Evolutionary conservation across 2,113 vertebrate species (phyloP), one percentile per base, ranked within the genome.

Genomic region (Pimephales promelas): DNA sequence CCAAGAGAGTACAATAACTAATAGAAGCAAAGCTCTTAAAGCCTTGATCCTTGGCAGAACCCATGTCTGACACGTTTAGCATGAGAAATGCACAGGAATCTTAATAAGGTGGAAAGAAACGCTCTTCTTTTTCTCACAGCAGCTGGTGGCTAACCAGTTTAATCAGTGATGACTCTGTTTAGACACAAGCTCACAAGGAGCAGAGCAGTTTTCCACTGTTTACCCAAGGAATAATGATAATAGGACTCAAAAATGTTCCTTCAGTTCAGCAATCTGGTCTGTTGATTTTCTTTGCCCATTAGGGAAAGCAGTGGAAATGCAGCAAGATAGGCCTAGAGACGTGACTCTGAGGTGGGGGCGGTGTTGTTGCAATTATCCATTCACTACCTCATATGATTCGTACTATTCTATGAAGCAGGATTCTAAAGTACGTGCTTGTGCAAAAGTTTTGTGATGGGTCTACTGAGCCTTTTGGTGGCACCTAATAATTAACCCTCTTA

Each of bases 401-500:
- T 61, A 78, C 24, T 2, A 56, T 81, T 52, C 49, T 28, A 45
- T 84, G 24, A 79, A 45, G 26, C 40, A 36, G 34, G 22, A 64
- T 20, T 7, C 64, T 52, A 84, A 52, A 26, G 26, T 71, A 54
- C 72, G 31, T 57, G 79, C 68, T 24, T 8, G 47, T 28, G 31
- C 47, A 70, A 70, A 10, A 24, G 24, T 71, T 66, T 62, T 74
- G 54, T 20, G 54, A 61, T 72, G 49, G 71, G 62, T 61, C 77
- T 26, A 36, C 61, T 4, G 10, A 84, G n/a, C 45, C 83, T 52
- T 83, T 57, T 24, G 31, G 64, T 54, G 66, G 61, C 79, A 85
- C 83, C 68, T 75, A 8, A 70, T 83, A 79, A 87, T 86, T 89
- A 87, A 85, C 79, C 78, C 22, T 68, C 64, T 81, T 70, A 73